Percentiles rank a stretch among this genome's conserved stretches.
Evolutionary conservation across 1,140 invertebrate species (phyloP).

Genomic region (Helicoverpa armigera): DNA sequence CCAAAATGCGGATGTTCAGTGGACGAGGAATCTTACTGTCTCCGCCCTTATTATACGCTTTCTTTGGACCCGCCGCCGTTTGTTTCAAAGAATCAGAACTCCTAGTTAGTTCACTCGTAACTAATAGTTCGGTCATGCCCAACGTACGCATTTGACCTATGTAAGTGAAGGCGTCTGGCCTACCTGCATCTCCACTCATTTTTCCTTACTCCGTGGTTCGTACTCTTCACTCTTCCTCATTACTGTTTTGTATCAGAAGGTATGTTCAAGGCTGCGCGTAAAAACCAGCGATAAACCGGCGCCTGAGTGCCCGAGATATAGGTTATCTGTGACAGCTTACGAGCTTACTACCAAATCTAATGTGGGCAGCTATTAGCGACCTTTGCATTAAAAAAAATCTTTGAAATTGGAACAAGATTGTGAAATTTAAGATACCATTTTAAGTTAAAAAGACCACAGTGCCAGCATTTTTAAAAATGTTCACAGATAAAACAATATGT

Average conservation of each 20-base stretch:
- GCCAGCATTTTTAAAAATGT: not conserved
- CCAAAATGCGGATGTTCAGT: too few species aligned
- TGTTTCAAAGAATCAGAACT: too few species aligned
- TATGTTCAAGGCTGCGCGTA: conserved; percentile 37
- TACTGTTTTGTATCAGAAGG: conserved; percentile 29
- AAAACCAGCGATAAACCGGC: conserved; percentile 33
- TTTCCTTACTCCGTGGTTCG: too few species aligned
- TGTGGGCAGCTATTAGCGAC: conserved; percentile 29
- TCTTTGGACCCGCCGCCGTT: too few species aligned
- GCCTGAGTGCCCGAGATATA: conserved; percentile 9
- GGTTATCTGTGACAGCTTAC: conserved; percentile 30
- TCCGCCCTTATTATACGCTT: too few species aligned
- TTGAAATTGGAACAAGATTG: conserved; percentile 22
- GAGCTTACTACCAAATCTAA: conserved; percentile 1
- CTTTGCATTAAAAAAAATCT: not conserved
- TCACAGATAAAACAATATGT: not conserved
- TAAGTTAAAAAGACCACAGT: not conserved
- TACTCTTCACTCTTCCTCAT: conserved; percentile 36
- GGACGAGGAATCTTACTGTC: too few species aligned
- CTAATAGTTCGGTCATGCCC: too few species aligned
- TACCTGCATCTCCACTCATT: too few species aligned
- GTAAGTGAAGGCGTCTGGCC: too few species aligned
- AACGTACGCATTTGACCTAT: too few species aligned
- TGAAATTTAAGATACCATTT: too few species aligned
- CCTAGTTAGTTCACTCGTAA: too few species aligned